A percentile compares a stretch with the other conserved stretches of the same genome.
Evolutionary conservation across 2,113 vertebrate species (phyloP).

Genomic region (Struthidea cinerea): DNA sequence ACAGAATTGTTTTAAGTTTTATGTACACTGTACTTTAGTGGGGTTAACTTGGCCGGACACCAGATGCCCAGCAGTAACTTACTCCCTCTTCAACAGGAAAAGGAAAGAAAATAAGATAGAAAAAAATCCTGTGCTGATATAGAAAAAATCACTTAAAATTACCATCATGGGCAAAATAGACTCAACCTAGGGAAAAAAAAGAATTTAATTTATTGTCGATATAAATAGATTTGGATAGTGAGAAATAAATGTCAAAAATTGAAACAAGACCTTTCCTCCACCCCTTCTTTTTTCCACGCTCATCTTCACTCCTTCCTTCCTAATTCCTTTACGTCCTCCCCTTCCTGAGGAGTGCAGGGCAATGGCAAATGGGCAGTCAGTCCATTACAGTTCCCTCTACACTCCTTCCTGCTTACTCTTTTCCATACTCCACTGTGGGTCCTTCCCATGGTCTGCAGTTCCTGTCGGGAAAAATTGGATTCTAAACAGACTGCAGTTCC

Average conservation of each 20-base stretch:
- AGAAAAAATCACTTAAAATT: neutral
- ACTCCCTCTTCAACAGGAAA: neutral
- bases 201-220: neutral
- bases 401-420: neutral
- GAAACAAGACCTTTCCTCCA: neutral
- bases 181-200: neutral
- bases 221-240: neutral
- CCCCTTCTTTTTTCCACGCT: neutral
- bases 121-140: neutral
- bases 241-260: neutral
- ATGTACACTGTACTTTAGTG: neutral
- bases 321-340: neutral
- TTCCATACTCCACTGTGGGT: neutral
- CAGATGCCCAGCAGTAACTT: neutral
- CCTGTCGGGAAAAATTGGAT: neutral
- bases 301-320: neutral
- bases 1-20: neutral
- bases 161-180: neutral
- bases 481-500: neutral
- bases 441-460: neutral
- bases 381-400: neutral
- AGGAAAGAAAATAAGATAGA: neutral
- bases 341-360: rapidly evolving
- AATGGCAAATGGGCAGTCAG: neutral
- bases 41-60: neutral